These are phyloP conservation scores for Rambutsinella grinnellia DNA, from an alignment of 2,888 invertebrate species.

Conservation along the genomic window DNA sequence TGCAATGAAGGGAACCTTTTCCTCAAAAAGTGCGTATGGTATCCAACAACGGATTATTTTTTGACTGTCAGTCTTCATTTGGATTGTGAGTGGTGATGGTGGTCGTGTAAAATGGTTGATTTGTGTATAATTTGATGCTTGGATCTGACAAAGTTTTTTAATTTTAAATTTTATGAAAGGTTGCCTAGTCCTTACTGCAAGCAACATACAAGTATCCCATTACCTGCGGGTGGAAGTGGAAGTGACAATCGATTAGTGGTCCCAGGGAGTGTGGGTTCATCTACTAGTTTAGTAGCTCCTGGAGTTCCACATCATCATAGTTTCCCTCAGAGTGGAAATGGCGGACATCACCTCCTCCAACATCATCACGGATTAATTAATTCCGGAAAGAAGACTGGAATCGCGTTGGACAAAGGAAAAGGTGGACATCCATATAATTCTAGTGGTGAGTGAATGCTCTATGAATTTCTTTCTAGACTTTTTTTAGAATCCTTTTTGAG, in stretches of 20 bases:
- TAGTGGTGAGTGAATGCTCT: conserved; percentile 25
- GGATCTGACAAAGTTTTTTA: neutral
- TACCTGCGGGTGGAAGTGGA: conserved; percentile 30
- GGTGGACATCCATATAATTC: conserved; percentile 40
- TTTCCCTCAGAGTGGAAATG: conserved; percentile 26
- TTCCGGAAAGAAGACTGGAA: conserved; percentile 3
- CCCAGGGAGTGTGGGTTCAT: conserved; percentile 1
- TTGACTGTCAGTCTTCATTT: conserved; percentile 4
- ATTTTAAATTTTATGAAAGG: conserved; percentile 36
- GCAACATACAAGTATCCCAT: conserved; percentile 57
- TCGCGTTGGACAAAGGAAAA: conserved; percentile 21
- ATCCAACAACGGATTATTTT: neutral
- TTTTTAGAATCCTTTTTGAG: no score
- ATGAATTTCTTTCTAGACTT: neutral
- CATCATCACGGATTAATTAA: neutral
- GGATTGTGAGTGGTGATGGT: neutral
- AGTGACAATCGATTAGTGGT: conserved; percentile 1
- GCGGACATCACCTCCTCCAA: neutral
- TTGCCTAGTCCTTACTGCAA: conserved; percentile 55
- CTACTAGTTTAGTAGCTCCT: neutral
- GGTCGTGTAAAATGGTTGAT: neutral
- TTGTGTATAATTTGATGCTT: neutral
- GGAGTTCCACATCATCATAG: conserved; percentile 35
- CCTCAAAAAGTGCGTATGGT: neutral
- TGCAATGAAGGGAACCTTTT: neutral